phyloP scores from a whole-genome alignment of 2,113 vertebrate species.

The Sinocyclocheilus grahami region DNA sequence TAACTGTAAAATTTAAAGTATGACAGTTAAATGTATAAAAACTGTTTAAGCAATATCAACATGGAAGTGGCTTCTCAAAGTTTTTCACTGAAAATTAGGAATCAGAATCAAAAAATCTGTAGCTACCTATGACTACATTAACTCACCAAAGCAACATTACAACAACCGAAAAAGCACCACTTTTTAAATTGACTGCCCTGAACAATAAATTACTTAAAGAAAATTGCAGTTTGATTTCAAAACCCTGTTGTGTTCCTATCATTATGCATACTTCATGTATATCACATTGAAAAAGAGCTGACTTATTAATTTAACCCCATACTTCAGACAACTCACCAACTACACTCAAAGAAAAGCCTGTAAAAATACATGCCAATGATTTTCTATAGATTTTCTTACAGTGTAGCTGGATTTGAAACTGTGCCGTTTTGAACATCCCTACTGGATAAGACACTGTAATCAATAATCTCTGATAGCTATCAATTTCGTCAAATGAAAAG shows the following conservation, averaged over 20 bases:
- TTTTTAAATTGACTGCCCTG: not conserved
- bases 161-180: not conserved
- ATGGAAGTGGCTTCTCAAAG: not conserved
- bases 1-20: constrained; percentile 28
- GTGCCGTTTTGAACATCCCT: not conserved
- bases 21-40: constrained; percentile 67
- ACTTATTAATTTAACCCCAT: too few relatives aligned
- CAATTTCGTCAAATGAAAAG: constrained; percentile 14
- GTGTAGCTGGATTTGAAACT: not conserved
- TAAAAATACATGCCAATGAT: too few relatives aligned
- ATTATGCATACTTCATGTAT: too few relatives aligned
- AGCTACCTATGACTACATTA: not conserved
- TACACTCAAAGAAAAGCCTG: too few relatives aligned
- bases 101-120: not conserved
- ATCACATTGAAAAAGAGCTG: too few relatives aligned
- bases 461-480: constrained; percentile 2
- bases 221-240: too few relatives aligned
- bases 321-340: too few relatives aligned
- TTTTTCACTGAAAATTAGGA: not conserved
- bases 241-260: too few relatives aligned
- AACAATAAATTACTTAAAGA: too few relatives aligned
- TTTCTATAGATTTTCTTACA: not conserved
- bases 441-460: not conserved
- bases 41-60: not conserved
- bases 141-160: not conserved